These are phyloP conservation scores for Silurus glanis DNA, from an alignment of 2,113 vertebrate species.

Conservation along the genomic window DNA sequence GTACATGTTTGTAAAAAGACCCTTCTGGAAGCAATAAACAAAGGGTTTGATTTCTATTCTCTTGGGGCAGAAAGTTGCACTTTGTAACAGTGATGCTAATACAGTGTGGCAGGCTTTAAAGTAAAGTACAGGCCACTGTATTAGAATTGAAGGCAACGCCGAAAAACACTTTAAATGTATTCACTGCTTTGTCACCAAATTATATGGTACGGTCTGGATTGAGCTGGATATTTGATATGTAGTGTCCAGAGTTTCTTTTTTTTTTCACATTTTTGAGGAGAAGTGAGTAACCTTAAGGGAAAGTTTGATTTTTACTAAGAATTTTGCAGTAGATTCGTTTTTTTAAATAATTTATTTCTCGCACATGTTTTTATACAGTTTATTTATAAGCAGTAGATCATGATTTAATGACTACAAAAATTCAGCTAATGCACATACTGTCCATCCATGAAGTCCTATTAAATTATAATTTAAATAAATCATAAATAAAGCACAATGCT, in stretches of 20 bases:
- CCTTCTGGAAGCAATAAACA: conserved; percentile 40
- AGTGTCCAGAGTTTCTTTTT: not conserved
- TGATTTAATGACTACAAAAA: not conserved
- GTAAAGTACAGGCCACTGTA: conserved; percentile 12
- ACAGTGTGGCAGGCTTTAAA: conserved; percentile 24
- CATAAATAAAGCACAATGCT: not conserved
- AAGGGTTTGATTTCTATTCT: not conserved
- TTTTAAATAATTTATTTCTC: not conserved
- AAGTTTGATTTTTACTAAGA: not conserved
- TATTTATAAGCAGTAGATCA: not conserved
- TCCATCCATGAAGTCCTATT: not conserved
- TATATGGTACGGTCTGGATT: conserved; percentile 3
- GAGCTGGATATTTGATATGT: conserved; percentile 20
- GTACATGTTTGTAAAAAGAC: conserved; percentile 9
- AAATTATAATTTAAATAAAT: not conserved
- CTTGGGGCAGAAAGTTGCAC: conserved; percentile 12
- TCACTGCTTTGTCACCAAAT: conserved; percentile 25
- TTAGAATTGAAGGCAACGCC: conserved; percentile 17
- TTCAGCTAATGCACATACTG: not conserved
- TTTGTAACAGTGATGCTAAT: conserved; percentile 18
- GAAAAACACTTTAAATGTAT: conserved; percentile 31
- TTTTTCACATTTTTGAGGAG: not conserved
- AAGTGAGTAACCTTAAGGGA: not conserved
- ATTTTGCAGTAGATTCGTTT: not conserved
- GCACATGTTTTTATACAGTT: not conserved